Base-by-base conservation (phyloP, 2,797 vertebrate genomes). In the Liparis tanakae region DNA sequence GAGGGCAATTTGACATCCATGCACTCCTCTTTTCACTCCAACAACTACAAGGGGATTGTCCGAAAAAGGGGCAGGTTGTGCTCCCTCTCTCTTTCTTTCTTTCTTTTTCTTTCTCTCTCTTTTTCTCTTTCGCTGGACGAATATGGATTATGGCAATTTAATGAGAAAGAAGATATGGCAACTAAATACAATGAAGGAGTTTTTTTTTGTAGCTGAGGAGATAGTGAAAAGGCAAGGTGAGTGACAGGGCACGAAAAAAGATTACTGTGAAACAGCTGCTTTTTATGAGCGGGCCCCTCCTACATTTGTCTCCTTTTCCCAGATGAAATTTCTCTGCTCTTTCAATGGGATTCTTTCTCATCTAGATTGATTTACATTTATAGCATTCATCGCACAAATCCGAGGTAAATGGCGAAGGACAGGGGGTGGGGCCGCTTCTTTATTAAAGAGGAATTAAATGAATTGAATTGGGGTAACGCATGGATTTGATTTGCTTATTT, bases 231-330 rank as follows among this genome's bases (percentile, higher is more conserved):
- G 94, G 87, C 89, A 94, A 95, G 94, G 93, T 95, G 95, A 95
- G 94, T 96, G 95, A 95, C 95, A 96, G 94, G 92, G 94, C 94
- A 95, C 93, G 94, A 95, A 96, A 96, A 95, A 94, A 95, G 95
- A 96, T 96, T 96, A 96, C 92, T 93, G 93, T 89, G 92, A 93
- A 95, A 95, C 96, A 95, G 95, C 95, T 96, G 95, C 95, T 95
- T 96, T 96, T 94, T 92, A 93, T 93, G 92, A 91, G 89, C 85
- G 84, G 53, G 83, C 89, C 85, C 88, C 91, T 86, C 89, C 90
- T 82, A 76, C 88, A 37, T 85, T 88, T 84, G 84, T 90, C 85
- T 85, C 90, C 88, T 87, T 87, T 92, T 91, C 89, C 90, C 93
- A 91, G 88, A 93, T 94, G 92, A 93, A 94, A 94, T 94, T 93